Conservation (phyloP, 37 sponge, comb jelly and placozoan genomes). For the Eunapius fragilis region DNA sequence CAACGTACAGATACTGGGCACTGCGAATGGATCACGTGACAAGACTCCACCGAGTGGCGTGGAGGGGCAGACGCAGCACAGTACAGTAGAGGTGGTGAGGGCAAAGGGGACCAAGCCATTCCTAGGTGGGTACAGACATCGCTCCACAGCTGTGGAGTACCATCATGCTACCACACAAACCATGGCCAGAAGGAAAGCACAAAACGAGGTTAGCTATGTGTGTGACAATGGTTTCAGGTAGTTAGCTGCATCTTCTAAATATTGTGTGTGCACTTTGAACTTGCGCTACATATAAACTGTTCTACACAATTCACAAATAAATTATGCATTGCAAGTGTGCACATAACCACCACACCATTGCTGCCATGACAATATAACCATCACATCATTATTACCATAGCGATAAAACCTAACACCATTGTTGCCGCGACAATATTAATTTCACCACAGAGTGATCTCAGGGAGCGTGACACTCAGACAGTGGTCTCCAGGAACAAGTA, state of each 20-base stretch:
- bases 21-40: background rate
- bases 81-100: constrained; percentile 40
- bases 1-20: constrained; percentile 1
- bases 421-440: too few relatives aligned
- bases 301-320: too few relatives aligned
- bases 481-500: constrained; percentile 57
- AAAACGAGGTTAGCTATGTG: background rate
- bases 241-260: too few relatives aligned
- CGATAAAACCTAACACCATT: too few relatives aligned
- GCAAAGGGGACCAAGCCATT: constrained; percentile 60
- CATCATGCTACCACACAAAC: constrained; percentile 82
- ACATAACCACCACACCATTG: too few relatives aligned
- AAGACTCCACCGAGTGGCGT: background rate
- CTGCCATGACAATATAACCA: too few relatives aligned
- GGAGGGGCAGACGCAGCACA: background rate
- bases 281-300: too few relatives aligned
- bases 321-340: too few relatives aligned
- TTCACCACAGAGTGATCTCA: constrained; percentile 19
- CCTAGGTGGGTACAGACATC: constrained; percentile 83
- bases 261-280: too few relatives aligned
- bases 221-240: background rate
- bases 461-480: constrained; percentile 89
- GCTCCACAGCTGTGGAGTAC: constrained; percentile 76
- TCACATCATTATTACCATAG: too few relatives aligned
- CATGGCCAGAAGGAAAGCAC: constrained; percentile 29